phyloP scores from a whole-genome alignment of 35 echinoderm and acorn worm genomes.

The Ophioderma brevispina region DNA sequence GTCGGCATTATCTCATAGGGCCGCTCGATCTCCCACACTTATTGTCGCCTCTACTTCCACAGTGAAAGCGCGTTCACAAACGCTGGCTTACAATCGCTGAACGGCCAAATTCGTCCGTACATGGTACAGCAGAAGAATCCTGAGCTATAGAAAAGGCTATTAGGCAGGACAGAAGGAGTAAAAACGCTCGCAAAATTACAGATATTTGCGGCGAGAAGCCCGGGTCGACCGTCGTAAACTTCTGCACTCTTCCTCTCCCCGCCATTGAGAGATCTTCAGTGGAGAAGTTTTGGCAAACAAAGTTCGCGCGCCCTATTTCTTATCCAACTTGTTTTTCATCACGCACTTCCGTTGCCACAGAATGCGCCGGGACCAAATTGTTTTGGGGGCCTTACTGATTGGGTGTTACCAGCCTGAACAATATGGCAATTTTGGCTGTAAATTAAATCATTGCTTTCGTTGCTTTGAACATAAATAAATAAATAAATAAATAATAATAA shows the following conservation, averaged over 20 bases:
- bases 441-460: too few relatives aligned
- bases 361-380: too few relatives aligned
- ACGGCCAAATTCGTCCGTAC: conserved; percentile 69
- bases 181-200: conserved; percentile 1
- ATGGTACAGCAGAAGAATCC: conserved; percentile 67
- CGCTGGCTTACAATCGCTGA: conserved; percentile 89
- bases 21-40: conserved; percentile 74
- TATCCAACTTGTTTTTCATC: too few relatives aligned
- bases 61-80: conserved; percentile 97
- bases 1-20: conserved; percentile 62
- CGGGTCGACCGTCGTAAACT: not conserved
- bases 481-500: too few relatives aligned
- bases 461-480: too few relatives aligned
- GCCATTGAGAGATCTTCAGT: not conserved
- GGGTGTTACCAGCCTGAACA: too few relatives aligned
- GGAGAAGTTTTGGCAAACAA: not conserved
- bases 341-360: too few relatives aligned
- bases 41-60: conserved; percentile 81
- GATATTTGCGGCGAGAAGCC: conserved; percentile 7
- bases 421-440: too few relatives aligned
- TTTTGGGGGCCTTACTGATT: too few relatives aligned
- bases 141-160: not conserved
- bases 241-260: not conserved
- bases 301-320: not conserved
- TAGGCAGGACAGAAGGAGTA: conserved; percentile 7